These are phyloP conservation scores for Cuniculus paca DNA, from an alignment of 2,797 vertebrate genomes.

Conservation along the genomic window DNA sequence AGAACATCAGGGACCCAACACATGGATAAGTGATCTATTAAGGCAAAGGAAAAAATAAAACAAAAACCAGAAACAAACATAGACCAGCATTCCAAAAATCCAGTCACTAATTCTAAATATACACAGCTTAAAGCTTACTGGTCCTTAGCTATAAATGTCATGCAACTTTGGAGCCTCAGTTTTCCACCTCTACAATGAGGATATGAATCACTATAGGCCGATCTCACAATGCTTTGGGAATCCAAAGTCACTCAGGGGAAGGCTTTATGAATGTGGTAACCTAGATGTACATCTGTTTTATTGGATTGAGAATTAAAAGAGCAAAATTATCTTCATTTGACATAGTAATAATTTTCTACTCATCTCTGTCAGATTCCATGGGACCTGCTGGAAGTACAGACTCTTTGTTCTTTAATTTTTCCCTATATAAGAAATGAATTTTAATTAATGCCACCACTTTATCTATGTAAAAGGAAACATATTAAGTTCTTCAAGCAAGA, in stretches of 20 bases:
- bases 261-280: neutral
- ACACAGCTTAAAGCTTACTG: neutral
- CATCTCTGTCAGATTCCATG: neutral
- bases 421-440: slow-evolving; percentile 1
- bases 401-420: slow-evolving; percentile 48
- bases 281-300: neutral
- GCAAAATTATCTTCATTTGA: neutral
- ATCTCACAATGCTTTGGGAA: neutral
- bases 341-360: neutral
- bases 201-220: neutral
- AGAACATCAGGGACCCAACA: neutral
- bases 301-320: neutral
- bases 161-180: neutral
- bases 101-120: neutral
- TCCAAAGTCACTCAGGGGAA: neutral
- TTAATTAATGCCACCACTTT: slow-evolving; percentile 51
- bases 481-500: slow-evolving; percentile 2
- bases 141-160: neutral
- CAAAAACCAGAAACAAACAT: neutral
- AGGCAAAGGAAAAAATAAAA: neutral
- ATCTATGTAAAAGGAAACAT: neutral
- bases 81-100: neutral
- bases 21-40: neutral
- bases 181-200: neutral
- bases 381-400: neutral